A percentile compares a stretch with the other conserved stretches of the same genome.
Conservation (phyloP, 2,888 invertebrate species). For the Griposia aprilina region DNA sequence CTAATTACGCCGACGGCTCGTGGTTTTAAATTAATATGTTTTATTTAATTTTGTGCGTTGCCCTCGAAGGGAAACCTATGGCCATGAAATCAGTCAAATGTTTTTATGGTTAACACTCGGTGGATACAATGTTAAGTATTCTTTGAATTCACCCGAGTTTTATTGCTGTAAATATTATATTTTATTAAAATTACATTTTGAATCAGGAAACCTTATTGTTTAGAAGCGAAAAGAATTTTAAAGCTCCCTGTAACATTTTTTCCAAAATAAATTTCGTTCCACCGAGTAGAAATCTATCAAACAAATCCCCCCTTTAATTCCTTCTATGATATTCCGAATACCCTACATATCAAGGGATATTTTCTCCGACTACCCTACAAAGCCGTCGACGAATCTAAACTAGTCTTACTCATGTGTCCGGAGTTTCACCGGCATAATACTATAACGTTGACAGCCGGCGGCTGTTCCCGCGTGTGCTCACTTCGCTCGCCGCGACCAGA, state of each 20-base stretch:
- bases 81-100: slow-evolving; percentile 14
- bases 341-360: background rate
- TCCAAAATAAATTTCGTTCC: background rate
- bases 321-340: background rate
- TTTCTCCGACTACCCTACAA: background rate
- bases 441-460: slow-evolving; percentile 69
- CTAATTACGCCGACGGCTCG: slow-evolving; percentile 64
- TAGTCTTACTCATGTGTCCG: slow-evolving; percentile 66
- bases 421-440: slow-evolving; percentile 70
- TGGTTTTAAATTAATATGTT: background rate
- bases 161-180: background rate
- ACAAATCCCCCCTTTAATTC: background rate
- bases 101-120: background rate
- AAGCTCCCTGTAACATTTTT: slow-evolving; percentile 35
- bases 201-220: slow-evolving; percentile 3
- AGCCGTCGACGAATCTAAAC: slow-evolving; percentile 62
- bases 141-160: background rate
- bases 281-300: slow-evolving; percentile 5
- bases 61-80: slow-evolving; percentile 11
- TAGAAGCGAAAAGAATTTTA: background rate
- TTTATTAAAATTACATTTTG: background rate
- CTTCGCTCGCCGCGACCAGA: slow-evolving; percentile 49
- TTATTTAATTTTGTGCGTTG: slow-evolving; percentile 52
- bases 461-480: slow-evolving; percentile 47
- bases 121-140: background rate